These are phyloP conservation scores for Phylloscopus trochiloides DNA, from an alignment of 2,113 vertebrate species.

Conservation along the genomic window DNA sequence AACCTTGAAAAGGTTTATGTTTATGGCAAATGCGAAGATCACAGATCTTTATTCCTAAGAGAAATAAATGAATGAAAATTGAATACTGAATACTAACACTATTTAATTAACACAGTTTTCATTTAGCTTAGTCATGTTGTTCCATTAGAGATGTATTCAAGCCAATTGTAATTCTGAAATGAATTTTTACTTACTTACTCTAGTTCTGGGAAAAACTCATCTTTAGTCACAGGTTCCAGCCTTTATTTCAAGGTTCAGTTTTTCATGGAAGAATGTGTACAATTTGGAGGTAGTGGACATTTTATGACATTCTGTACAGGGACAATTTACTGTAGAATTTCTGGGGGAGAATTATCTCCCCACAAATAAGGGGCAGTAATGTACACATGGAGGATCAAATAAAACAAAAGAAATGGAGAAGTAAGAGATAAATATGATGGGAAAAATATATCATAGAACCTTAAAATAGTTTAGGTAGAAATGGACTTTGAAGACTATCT, in stretches of 20 bases:
- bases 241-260: neutral
- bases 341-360: accelerated
- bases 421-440: neutral
- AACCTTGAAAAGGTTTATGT: neutral
- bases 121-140: neutral
- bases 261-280: neutral
- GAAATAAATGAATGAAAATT: neutral
- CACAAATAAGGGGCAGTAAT: neutral
- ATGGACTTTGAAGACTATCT: neutral
- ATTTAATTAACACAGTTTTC: neutral
- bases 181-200: neutral
- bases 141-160: neutral
- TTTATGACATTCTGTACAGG: neutral
- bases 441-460: neutral
- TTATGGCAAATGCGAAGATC: neutral
- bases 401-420: neutral
- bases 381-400: neutral
- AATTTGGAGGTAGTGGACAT: neutral
- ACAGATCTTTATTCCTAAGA: neutral
- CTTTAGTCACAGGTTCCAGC: neutral
- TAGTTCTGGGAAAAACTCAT: neutral
- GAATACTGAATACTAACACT: neutral
- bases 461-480: neutral
- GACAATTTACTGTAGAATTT: neutral
- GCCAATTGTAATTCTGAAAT: neutral